Evolutionary conservation across 2,888 invertebrate species (phyloP).

Genomic region (Parnassius apollo): DNA sequence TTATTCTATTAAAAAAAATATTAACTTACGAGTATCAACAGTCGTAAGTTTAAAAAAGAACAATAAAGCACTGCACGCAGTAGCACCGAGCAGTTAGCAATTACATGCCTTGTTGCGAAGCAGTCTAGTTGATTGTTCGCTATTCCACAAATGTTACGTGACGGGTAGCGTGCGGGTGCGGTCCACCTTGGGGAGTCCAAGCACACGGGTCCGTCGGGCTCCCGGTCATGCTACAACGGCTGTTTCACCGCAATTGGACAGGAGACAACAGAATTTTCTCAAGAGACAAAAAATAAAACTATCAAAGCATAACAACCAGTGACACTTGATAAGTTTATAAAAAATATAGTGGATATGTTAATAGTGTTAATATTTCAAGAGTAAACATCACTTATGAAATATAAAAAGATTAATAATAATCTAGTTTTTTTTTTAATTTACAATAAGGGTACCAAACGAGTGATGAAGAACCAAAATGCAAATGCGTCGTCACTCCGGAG

Average conservation of each 20-base stretch:
- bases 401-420: too few species aligned
- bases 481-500: too few species aligned
- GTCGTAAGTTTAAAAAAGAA: background rate
- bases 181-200: conserved; percentile 15
- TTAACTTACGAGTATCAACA: too few species aligned
- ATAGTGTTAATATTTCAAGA: too few species aligned
- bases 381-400: too few species aligned
- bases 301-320: background rate
- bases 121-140: conserved; percentile 12
- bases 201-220: conserved; percentile 11
- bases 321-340: too few species aligned
- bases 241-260: background rate
- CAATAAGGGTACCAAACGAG: too few species aligned
- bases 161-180: conserved; percentile 7
- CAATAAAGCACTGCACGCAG: conserved; percentile 3
- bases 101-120: conserved; percentile 18
- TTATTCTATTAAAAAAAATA: too few species aligned
- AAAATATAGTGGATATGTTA: too few species aligned
- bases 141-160: conserved; percentile 21
- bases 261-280: background rate
- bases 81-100: conserved; percentile 6
- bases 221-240: conserved; percentile 17
- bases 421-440: too few species aligned
- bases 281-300: background rate
- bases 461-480: too few species aligned